Evolutionary conservation across 2,797 vertebrate genomes (phyloP).

Genomic region (Phoxinus dragarum): DNA sequence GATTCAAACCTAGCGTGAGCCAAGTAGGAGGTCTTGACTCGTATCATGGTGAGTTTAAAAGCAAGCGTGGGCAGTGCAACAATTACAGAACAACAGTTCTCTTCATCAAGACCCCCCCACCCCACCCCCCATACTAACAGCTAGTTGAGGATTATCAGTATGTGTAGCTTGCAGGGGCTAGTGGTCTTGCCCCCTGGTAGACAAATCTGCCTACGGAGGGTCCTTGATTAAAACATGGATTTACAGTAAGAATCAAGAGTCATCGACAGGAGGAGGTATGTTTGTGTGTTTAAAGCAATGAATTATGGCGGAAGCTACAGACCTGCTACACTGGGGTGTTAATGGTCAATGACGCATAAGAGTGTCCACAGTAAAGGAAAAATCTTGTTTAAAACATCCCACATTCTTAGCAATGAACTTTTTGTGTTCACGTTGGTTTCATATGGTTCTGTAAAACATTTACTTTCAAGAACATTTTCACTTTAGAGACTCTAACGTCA

Average conservation of each 20-base stretch:
- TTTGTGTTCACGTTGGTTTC: neutral
- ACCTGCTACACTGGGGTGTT: constrained; percentile 1
- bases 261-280: constrained; percentile 41
- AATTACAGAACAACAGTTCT: constrained; percentile 48
- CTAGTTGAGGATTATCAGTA: constrained; percentile 25
- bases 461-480: neutral
- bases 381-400: neutral
- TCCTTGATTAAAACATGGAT: constrained; percentile 48
- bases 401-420: neutral
- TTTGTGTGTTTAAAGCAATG: constrained; percentile 53
- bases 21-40: constrained; percentile 42
- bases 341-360: neutral
- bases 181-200: neutral
- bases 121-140: constrained; percentile 7
- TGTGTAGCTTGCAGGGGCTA: constrained; percentile 5
- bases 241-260: constrained; percentile 47
- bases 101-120: neutral
- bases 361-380: neutral
- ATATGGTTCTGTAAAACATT: neutral
- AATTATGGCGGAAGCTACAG: constrained; percentile 24
- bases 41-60: constrained; percentile 40
- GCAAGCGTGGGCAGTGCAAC: constrained; percentile 40
- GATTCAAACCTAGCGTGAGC: constrained; percentile 17
- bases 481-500: neutral
- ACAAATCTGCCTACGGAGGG: neutral